Conservation (phyloP, 2,888 invertebrate genomes). For the Stegana nigrithorax region DNA sequence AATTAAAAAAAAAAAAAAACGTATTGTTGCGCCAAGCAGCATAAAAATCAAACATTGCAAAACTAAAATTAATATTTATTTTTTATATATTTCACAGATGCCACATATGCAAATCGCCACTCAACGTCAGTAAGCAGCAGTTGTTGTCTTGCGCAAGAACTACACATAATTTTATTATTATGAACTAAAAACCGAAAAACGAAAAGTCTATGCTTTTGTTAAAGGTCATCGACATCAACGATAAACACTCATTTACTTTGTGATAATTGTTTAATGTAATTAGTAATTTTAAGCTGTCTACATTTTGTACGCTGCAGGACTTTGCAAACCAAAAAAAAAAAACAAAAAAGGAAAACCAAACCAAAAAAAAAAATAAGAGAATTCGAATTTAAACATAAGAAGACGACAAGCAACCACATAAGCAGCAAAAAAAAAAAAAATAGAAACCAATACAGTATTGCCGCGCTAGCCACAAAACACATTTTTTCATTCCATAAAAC, state of each 20-base stretch:
- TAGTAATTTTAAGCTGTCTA: background rate
- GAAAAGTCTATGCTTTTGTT: background rate
- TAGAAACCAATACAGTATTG: background rate
- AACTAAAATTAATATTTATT: no score
- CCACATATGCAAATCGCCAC: no score
- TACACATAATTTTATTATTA: background rate
- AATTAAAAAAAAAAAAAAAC: no score
- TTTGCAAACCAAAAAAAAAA: background rate
- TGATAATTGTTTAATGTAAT: background rate
- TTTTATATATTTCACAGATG: no score
- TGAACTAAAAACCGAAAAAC: background rate
- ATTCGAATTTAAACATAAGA: background rate
- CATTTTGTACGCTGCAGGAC: background rate
- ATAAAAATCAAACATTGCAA: no score
- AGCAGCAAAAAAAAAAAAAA: background rate
- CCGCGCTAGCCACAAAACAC: background rate
- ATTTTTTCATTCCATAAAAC: slow-evolving; percentile 52
- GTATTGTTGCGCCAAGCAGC: no score
- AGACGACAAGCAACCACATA: background rate
- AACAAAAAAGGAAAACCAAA: background rate
- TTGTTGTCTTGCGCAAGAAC: no score
- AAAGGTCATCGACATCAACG: no score
- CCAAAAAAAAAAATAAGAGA: background rate
- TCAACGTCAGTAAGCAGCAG: no score
- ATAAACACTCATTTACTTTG: background rate